A percentile compares a stretch with the other conserved stretches of the same genome.
These are phyloP conservation scores for Drosophila watanabei DNA, from an alignment of 1,140 invertebrate species.

Conservation along the genomic window DNA sequence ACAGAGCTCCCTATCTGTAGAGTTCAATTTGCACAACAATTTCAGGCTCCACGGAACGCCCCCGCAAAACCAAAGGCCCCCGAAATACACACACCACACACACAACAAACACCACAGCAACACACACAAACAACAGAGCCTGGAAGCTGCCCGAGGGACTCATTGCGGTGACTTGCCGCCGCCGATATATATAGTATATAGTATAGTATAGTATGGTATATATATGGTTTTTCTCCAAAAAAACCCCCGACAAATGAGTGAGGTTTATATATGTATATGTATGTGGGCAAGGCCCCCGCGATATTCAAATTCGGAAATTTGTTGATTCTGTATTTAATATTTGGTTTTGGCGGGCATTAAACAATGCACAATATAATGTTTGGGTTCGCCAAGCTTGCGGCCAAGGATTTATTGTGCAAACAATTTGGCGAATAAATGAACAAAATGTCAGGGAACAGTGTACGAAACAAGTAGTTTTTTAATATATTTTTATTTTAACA, in stretches of 20 bases:
- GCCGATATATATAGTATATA: neutral
- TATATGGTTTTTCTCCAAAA: slow-evolving; percentile 4
- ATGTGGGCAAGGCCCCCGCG: slow-evolving; percentile 10
- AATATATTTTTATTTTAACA: neutral
- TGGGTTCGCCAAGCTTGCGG: slow-evolving; percentile 20
- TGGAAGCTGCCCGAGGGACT: slow-evolving; percentile 32
- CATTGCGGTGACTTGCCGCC: slow-evolving; percentile 28
- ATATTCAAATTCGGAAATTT: slow-evolving; percentile 37
- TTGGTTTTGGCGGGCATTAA: slow-evolving; percentile 39
- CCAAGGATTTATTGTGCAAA: slow-evolving; percentile 33
- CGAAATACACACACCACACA: neutral
- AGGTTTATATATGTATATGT: slow-evolving; percentile 9
- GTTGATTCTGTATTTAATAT: slow-evolving; percentile 56
- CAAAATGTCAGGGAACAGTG: slow-evolving; percentile 12
- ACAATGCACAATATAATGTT: slow-evolving; percentile 30
- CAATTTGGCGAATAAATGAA: slow-evolving; percentile 25
- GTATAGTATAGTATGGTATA: neutral
- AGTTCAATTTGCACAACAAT: slow-evolving; percentile 37
- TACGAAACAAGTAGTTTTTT: neutral
- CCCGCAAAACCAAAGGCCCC: slow-evolving; percentile 42
- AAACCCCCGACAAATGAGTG: slow-evolving; percentile 18
- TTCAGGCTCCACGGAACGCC: slow-evolving; percentile 43
- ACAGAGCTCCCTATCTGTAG: slow-evolving; percentile 20
- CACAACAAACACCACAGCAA: slow-evolving; percentile 1
- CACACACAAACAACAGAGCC: slow-evolving; percentile 18